Evolutionary conservation across 2,888 invertebrate genomes (phyloP), one percentile per base, ranked within the genome.

Genomic region (Oligia latruncula): DNA sequence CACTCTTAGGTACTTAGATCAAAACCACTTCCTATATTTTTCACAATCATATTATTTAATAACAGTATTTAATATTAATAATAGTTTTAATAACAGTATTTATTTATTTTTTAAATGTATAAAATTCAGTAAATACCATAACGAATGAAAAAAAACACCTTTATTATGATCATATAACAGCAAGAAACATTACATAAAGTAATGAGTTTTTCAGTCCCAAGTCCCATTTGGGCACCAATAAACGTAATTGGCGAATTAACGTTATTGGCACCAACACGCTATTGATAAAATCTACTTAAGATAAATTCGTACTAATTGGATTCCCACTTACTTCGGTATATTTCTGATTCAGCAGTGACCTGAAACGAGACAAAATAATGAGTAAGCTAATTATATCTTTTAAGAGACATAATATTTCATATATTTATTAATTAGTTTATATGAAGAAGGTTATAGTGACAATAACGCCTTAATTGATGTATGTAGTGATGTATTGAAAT

Each of bases 261-360:
- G 68, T 71, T 83, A 86, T 80, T 87, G 85, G 68, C 60, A n/a
- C 66, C 40, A 66, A 43, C 11, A 58, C 68, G 71, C 66, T 87
- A 71, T 66, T 80, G 29, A 75, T 71, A 77, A 77, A 79, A 80
- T 82, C 74, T 71, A 74, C 80, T 86, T 82, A 78, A 64, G 77
- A 78, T 81, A 71, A 66, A 80, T 78, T 64, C 43, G 17, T 52
- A 74, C 49, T 80, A 81, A 87, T 78, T 89, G 73, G 35, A 81
- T 81, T 74, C 52, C 64, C 29, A 88, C 89, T 89, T 89, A 89
- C 88, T 81, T 81, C 29, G 67, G 11, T 77, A 58, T 77, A 74
- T 80, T 74, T 75, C 76, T 70, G 78, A 55, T n/a, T 79, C 67
- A 77, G 67, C 60, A 67, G 46, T 49, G 40, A 78, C 67, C 88